phyloP scores from a whole-genome alignment of 2,797 vertebrate species.

The Oceanodroma leucorhoa region DNA sequence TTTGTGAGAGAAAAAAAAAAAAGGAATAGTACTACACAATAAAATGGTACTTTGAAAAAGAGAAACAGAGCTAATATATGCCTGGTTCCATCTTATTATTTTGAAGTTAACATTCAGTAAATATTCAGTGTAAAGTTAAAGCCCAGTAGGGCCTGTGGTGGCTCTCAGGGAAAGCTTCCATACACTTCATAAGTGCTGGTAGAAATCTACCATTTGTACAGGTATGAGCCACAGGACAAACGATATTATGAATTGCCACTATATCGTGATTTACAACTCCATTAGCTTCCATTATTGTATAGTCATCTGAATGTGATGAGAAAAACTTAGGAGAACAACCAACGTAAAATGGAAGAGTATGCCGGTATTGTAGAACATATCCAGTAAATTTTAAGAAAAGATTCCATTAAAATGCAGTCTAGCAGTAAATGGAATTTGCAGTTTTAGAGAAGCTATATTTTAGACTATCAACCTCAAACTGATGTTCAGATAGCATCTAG shows the following conservation, averaged over 20 bases:
- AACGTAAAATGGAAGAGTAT: background rate
- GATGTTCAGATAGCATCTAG: background rate
- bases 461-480: background rate
- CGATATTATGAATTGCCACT: background rate
- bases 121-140: background rate
- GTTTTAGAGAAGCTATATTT: background rate
- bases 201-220: background rate
- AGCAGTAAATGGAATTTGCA: background rate
- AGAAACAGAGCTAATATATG: background rate
- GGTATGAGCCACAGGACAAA: background rate
- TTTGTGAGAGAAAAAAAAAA: background rate
- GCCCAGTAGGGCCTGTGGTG: background rate
- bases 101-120: background rate
- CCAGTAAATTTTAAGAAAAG: background rate
- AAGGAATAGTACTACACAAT: background rate
- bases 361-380: rapidly evolving
- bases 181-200: background rate
- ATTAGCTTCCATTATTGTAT: background rate
- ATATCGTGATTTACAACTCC: background rate
- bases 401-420: background rate
- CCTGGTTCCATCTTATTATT: background rate
- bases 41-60: background rate
- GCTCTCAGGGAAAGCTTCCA: background rate
- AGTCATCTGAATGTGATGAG: background rate
- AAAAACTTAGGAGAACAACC: background rate